These are phyloP conservation scores for Sinodicranocentrus sp. DNA, from an alignment of 2,888 invertebrate species.

Conservation along the genomic window DNA sequence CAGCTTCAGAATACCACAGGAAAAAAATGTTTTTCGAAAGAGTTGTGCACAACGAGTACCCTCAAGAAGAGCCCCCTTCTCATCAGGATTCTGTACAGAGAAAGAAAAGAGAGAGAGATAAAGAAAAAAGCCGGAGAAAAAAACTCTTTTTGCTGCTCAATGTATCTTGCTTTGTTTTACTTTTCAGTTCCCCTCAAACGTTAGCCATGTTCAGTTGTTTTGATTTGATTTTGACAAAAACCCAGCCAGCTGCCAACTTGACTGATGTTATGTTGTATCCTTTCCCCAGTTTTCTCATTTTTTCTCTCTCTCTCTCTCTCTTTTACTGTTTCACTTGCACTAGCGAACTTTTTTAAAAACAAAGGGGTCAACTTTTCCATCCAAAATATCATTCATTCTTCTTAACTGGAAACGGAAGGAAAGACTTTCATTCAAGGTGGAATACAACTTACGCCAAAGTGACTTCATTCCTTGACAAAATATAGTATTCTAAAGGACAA, in stretches of 20 bases:
- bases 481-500: no score
- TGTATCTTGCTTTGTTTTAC: constrained; percentile 17
- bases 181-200: neutral
- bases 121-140: no score
- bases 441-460: no score
- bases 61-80: neutral
- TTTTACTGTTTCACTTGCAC: neutral
- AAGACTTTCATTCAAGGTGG: constrained; percentile 8
- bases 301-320: neutral
- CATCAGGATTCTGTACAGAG: neutral
- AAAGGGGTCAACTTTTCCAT: constrained; percentile 22
- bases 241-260: constrained; percentile 38
- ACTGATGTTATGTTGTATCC: no score
- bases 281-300: constrained; percentile 12
- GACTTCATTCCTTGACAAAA: no score
- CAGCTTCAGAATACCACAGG: constrained; percentile 48
- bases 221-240: constrained; percentile 40
- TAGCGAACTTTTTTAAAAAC: neutral
- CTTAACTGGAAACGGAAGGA: no score
- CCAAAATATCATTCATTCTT: neutral
- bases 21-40: neutral
- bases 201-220: constrained; percentile 12
- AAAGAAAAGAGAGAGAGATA: no score
- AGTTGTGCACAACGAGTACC: neutral
- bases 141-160: neutral